Base-by-base conservation (phyloP, 1,140 invertebrate genomes). In the Venturia canescens region DNA sequence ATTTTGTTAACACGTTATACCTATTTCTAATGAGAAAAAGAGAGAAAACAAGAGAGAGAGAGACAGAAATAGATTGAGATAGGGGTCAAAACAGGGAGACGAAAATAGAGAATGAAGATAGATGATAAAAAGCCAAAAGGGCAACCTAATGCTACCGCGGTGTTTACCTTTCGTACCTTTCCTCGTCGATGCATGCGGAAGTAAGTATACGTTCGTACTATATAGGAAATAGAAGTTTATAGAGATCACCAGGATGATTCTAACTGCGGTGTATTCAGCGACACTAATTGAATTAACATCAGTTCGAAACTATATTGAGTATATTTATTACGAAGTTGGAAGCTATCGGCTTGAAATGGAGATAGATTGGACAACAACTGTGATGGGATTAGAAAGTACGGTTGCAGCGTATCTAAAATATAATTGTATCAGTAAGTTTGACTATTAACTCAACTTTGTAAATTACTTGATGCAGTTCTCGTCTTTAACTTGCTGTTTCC, bases 31-130 rank as follows among this genome's bases (percentile, higher is more conserved):
- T 57, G 4, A 9, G 15, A 23, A 60, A 60, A 34, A 34, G 44
- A 13, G n/a, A 71, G 50, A 66, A 38, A 9, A 69, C 11, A 48
- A 82, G 27, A 21, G 16, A 78, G 77, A 67, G 48, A 67, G 27
- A 66, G 21, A 75, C 7, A 74, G 82, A 83, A 57, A 60, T 78
- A 80, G 71, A 79, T 69, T 23, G 71, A 83, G 82, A 78, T n/a
- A n/a, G n/a, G n/a, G n/a, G 31, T 34, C 7, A 80, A 81, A 82
- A 80, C 80, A 13, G 13, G 15, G 60, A 63, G n/a, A 63, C 2
- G n/a, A n/a, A n/a, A n/a, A 63, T n/a, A 63, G 6, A 53, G 50
- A 53, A 1, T 53, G 50, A 53, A 53, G 18, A 21, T 6, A 5
- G 38, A 44, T 44, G 38, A 44, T 44, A 11, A 11, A 44, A 44